Percentiles rank a stretch among this genome's conserved stretches.
Conservation (phyloP, 2,113 vertebrate genomes). For the Erythrocebus patas region DNA sequence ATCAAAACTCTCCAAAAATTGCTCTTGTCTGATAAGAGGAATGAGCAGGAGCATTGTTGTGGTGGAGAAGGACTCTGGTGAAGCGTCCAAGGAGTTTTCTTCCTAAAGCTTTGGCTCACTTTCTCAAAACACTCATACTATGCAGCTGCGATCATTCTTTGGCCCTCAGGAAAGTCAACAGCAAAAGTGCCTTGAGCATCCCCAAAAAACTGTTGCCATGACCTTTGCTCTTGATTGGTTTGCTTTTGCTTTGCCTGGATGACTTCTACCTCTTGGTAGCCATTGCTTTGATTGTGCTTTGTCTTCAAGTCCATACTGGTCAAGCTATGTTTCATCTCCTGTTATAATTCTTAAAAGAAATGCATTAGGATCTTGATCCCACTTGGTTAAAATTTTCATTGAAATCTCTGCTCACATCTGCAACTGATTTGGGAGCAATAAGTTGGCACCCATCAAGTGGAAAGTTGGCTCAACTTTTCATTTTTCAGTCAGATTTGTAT, state of each 20-base stretch:
- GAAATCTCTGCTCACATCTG: not conserved
- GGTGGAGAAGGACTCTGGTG: not conserved
- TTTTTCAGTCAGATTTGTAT: not conserved
- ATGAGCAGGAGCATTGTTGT: no score
- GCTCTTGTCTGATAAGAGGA: not conserved
- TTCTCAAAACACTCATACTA: not conserved
- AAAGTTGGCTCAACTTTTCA: not conserved
- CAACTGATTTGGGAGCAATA: not conserved
- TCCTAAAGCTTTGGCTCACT: not conserved
- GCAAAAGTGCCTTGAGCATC: not conserved
- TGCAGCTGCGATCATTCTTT: not conserved
- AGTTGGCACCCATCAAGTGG: not conserved
- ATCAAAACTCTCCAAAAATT: not conserved
- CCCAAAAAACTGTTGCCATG: no score
- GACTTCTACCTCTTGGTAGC: not conserved
- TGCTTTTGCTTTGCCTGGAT: not conserved
- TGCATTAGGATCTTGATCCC: not conserved
- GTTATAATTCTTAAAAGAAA: not conserved
- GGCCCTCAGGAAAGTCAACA: not conserved
- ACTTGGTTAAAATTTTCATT: not conserved
- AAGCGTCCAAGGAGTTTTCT: not conserved
- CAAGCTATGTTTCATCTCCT: not conserved
- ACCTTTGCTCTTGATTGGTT: not conserved
- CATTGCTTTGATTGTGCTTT: no score
- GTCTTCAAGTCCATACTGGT: no score